A percentile compares a stretch with the other conserved stretches of the same genome.
phyloP scores from a whole-genome alignment of 2,888 invertebrate genomes.

The Lypha dubia region DNA sequence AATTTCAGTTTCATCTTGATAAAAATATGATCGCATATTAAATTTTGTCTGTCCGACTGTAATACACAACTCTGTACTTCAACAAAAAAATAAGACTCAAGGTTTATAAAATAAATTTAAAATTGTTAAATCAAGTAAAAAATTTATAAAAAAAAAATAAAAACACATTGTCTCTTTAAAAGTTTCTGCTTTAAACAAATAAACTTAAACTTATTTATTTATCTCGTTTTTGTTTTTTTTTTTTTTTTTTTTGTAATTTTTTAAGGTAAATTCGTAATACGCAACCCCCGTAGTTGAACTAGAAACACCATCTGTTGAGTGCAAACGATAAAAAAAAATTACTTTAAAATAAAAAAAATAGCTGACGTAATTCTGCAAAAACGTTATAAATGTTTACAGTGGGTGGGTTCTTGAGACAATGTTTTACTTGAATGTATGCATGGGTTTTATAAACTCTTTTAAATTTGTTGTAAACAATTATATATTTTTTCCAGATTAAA shows the following conservation, averaged over 20 bases:
- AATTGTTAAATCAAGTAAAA: constrained; percentile 40
- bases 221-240: too few species aligned
- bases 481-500: not conserved
- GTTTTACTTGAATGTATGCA: not conserved
- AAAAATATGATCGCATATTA: constrained; percentile 37
- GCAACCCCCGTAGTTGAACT: constrained; percentile 15
- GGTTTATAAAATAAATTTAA: constrained; percentile 61
- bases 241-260: not conserved
- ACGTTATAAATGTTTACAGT: constrained; percentile 52
- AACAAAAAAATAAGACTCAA: constrained; percentile 60
- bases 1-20: constrained; percentile 62
- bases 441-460: not conserved
- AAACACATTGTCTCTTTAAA: constrained; percentile 40
- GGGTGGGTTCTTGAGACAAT: not conserved
- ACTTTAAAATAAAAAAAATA: constrained; percentile 28
- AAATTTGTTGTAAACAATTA: too few species aligned
- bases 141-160: constrained; percentile 23
- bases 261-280: constrained; percentile 37
- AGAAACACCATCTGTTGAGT: constrained; percentile 62
- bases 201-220: constrained; percentile 10
- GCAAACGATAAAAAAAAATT: constrained; percentile 57
- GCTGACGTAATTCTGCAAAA: constrained; percentile 70
- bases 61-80: not conserved
- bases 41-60: constrained; percentile 17
- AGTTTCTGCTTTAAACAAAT: constrained; percentile 47